A percentile compares a stretch with the other conserved stretches of the same genome.
Conservation (phyloP, 2,797 vertebrate genomes). For the Sebastes ruberrimus region DNA sequence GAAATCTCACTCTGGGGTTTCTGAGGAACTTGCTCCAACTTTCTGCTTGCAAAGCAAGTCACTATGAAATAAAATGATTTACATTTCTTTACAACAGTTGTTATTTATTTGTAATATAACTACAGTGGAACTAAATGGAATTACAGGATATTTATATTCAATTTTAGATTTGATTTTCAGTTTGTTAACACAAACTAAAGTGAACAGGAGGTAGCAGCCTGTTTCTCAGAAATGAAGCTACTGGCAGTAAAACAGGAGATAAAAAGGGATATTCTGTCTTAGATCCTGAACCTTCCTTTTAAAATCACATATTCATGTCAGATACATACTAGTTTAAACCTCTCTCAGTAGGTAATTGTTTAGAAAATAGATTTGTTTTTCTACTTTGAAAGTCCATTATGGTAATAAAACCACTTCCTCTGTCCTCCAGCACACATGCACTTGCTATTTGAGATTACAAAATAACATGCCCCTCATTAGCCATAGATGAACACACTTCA, state of each 20-base stretch:
- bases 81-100: neutral
- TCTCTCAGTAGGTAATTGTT: neutral
- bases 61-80: conserved; percentile 2
- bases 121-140: neutral
- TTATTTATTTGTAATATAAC: conserved; percentile 1
- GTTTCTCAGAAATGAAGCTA: conserved; percentile 1
- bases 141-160: neutral
- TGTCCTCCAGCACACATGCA: neutral
- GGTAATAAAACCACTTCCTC: neutral
- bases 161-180: neutral
- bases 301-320: conserved; percentile 2
- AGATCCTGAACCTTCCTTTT: neutral
- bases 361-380: neutral
- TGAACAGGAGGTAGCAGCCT: neutral
- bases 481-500: neutral
- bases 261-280: neutral
- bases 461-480: neutral
- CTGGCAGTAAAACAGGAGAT: neutral
- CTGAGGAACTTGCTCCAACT: neutral
- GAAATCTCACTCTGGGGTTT: neutral
- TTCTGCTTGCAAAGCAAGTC: neutral
- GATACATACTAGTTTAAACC: neutral
- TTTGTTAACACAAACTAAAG: neutral
- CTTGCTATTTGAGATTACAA: neutral
- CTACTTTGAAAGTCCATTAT: neutral